Conservation (phyloP, 2,888 invertebrate species). For the Xestia sexstrigata region DNA sequence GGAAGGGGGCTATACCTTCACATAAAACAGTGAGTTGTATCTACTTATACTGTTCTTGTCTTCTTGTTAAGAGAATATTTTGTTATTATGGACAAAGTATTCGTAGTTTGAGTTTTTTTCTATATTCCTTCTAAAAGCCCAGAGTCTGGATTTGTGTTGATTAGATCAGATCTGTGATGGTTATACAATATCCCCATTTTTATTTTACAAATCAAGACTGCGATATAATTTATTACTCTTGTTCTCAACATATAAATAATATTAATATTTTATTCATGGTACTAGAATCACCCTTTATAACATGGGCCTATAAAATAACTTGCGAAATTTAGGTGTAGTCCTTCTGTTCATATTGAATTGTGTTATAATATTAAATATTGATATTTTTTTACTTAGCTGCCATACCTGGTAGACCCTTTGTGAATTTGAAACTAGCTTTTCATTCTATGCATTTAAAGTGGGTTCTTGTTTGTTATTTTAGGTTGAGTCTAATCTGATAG, state of each 20-base stretch:
- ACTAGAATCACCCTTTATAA: too few relatives aligned
- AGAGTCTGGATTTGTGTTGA: neutral
- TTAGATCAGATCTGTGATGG: neutral
- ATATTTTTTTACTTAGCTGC: neutral
- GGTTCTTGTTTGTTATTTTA: conserved; percentile 11
- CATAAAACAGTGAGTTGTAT: neutral
- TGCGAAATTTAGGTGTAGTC: too few relatives aligned
- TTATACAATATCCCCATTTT: neutral
- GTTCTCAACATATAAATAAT: neutral
- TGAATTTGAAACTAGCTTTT: neutral
- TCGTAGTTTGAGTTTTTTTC: neutral
- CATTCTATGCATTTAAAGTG: conserved; percentile 22
- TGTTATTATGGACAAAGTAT: neutral
- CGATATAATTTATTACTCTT: neutral
- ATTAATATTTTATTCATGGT: neutral
- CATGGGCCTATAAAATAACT: too few relatives aligned
- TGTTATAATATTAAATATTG: neutral
- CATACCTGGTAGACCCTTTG: neutral
- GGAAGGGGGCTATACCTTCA: conserved; percentile 4
- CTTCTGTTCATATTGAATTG: too few relatives aligned
- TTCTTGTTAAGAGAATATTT: neutral
- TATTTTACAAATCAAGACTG: neutral
- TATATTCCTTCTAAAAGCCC: neutral
- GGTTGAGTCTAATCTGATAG: neutral
- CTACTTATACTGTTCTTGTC: neutral